Conservation (phyloP, 1,140 invertebrate species). For the Epicauta chinensis region DNA sequence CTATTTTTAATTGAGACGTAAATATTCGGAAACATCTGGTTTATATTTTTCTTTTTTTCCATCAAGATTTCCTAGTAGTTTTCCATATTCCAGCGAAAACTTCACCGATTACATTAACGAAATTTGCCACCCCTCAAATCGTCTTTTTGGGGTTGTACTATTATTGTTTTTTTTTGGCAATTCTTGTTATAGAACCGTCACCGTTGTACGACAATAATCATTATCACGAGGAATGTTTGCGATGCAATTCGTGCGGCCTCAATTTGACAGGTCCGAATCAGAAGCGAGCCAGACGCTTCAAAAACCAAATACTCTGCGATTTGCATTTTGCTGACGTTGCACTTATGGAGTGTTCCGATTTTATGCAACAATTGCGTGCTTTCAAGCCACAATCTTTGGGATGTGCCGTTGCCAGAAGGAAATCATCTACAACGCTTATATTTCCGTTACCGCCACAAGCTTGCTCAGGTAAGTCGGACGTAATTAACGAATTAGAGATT, state of each 20-base stretch:
- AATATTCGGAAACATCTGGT: no score
- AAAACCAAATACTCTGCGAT: constrained; percentile 84
- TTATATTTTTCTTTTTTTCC: no score
- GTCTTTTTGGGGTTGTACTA: not conserved
- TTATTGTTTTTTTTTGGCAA: constrained; percentile 9
- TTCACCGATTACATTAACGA: no score
- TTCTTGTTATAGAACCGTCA: constrained; percentile 81
- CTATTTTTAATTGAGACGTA: no score
- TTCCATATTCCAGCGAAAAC: no score
- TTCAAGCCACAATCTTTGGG: constrained; percentile 93
- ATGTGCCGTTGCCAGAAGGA: constrained; percentile 85
- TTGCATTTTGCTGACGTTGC: constrained; percentile 89
- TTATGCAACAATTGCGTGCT: constrained; percentile 91
- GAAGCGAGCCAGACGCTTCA: constrained; percentile 67
- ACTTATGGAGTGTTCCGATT: constrained; percentile 93
- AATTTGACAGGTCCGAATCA: constrained; percentile 88
- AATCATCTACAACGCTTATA: constrained; percentile 88
- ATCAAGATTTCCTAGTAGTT: no score
- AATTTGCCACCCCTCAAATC: no score
- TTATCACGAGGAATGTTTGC: constrained; percentile 93
- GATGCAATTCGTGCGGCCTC: constrained; percentile 88
- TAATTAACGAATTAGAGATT: no score
- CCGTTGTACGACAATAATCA: constrained; percentile 89
- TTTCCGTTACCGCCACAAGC: constrained; percentile 90
- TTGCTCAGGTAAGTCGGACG: constrained; percentile 75